A percentile compares a stretch with the other conserved stretches of the same genome.
These are phyloP conservation scores for Hippocampus comes DNA, from an alignment of 2,113 vertebrate species.

Conservation along the genomic window DNA sequence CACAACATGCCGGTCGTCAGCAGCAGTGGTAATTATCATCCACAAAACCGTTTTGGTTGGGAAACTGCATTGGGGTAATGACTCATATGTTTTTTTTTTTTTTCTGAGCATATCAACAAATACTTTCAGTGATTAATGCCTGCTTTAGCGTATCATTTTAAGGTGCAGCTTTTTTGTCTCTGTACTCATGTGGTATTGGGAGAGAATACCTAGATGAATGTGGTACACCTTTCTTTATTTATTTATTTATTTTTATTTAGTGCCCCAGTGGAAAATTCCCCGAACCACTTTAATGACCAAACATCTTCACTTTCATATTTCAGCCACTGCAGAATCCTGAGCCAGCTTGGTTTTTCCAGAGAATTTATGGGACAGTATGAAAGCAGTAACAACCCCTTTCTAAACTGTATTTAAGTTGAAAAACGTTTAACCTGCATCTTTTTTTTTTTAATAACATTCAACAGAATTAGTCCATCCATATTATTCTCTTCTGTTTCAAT, in stretches of 20 bases:
- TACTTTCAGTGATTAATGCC: neutral
- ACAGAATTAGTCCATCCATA: no score
- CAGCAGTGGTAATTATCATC: constrained; percentile 17
- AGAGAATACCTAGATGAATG: constrained; percentile 6
- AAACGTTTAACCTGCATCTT: no score
- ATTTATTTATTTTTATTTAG: neutral
- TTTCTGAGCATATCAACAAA: neutral
- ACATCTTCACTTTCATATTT: neutral
- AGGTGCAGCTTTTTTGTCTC: neutral
- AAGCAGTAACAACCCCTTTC: neutral
- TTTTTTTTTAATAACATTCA: no score
- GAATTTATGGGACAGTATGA: neutral
- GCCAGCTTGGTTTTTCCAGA: neutral
- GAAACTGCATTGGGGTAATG: constrained; percentile 21
- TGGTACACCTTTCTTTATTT: neutral
- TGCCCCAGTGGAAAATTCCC: neutral
- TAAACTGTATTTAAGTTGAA: no score
- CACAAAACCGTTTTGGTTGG: constrained; percentile 15
- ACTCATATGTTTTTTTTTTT: constrained; percentile 1
- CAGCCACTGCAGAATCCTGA: neutral
- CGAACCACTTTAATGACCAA: neutral
- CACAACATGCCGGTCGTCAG: neutral
- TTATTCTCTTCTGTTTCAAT: no score
- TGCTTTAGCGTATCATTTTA: neutral
- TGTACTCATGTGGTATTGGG: neutral